A percentile compares a stretch with the other conserved stretches of the same genome.
These are phyloP conservation scores for Gobiocypris rarus DNA, from an alignment of 2,113 vertebrate genomes.

Conservation along the genomic window DNA sequence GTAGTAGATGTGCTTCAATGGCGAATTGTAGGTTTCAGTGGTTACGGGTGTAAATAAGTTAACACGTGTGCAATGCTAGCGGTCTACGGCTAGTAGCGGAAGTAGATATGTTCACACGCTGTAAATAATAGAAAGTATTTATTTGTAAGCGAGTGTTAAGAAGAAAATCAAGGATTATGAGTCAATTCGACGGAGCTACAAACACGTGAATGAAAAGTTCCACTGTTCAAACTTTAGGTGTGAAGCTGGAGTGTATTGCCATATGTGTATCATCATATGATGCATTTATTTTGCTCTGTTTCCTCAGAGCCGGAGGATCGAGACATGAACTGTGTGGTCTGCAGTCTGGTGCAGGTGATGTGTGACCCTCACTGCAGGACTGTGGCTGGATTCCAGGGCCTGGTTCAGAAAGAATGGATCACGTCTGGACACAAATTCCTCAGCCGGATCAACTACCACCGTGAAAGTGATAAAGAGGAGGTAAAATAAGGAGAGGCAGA, in stretches of 20 bases:
- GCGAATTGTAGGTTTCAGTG: no score
- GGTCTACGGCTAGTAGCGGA: no score
- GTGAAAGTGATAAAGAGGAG: slow-evolving; percentile 80
- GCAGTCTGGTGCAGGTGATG: slow-evolving; percentile 91
- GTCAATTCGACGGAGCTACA: no score
- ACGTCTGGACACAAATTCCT: slow-evolving; percentile 88
- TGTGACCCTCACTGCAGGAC: slow-evolving; percentile 84
- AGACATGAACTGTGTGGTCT: slow-evolving; percentile 88
- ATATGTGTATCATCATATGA: neutral
- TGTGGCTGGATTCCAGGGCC: slow-evolving; percentile 85
- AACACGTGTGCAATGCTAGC: no score
- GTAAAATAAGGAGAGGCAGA: slow-evolving; percentile 61
- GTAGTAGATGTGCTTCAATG: no score
- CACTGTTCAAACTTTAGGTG: neutral
- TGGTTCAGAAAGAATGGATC: slow-evolving; percentile 95
- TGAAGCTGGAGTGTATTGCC: neutral
- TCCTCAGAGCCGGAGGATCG: slow-evolving; percentile 86
- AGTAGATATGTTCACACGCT: no score
- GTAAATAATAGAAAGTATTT: no score
- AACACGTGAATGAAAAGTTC: no score
- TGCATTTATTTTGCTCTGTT: neutral
- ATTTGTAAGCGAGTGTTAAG: no score
- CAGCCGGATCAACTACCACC: slow-evolving; percentile 78
- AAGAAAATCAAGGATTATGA: no score
- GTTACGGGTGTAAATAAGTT: no score